Conservation (phyloP, 2,888 invertebrate species). For the Smittia sp. region DNA sequence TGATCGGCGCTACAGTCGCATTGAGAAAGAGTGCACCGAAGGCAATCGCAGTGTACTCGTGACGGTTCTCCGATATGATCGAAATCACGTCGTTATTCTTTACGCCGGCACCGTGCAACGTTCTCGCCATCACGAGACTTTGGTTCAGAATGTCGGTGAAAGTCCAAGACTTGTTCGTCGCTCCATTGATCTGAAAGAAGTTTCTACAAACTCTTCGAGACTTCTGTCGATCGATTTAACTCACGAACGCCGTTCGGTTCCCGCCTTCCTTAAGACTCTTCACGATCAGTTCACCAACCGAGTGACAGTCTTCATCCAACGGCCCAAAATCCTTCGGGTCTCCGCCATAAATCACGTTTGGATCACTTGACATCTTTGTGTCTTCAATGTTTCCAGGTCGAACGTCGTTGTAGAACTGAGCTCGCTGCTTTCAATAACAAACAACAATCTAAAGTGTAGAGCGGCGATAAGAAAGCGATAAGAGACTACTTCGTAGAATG, state of each 20-base stretch:
- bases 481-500: too few relatives aligned
- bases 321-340: neutral
- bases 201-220: neutral
- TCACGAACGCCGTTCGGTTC: neutral
- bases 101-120: slow-evolving; percentile 54
- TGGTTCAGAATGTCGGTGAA: slow-evolving; percentile 48
- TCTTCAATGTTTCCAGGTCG: neutral
- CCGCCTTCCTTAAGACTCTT: neutral
- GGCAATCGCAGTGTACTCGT: slow-evolving; percentile 56
- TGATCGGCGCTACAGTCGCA: slow-evolving; percentile 59
- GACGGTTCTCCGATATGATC: slow-evolving; percentile 59
- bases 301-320: neutral
- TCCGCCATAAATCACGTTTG: slow-evolving; percentile 36
- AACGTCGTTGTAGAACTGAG: neutral
- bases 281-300: neutral
- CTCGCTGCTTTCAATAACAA: too few relatives aligned
- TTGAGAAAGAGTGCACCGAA: slow-evolving; percentile 57
- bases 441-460: too few relatives aligned
- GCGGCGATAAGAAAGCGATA: too few relatives aligned
- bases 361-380: slow-evolving; percentile 6
- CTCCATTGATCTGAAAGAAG: slow-evolving; percentile 49
- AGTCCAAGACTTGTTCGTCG: slow-evolving; percentile 47
- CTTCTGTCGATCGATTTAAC: neutral
- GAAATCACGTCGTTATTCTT: slow-evolving; percentile 57
- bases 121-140: slow-evolving; percentile 48